A percentile compares a stretch with the other conserved stretches of the same genome.
These are phyloP conservation scores for Eonycteris spelaea DNA, from an alignment of 2,113 vertebrate genomes.

Conservation along the genomic window DNA sequence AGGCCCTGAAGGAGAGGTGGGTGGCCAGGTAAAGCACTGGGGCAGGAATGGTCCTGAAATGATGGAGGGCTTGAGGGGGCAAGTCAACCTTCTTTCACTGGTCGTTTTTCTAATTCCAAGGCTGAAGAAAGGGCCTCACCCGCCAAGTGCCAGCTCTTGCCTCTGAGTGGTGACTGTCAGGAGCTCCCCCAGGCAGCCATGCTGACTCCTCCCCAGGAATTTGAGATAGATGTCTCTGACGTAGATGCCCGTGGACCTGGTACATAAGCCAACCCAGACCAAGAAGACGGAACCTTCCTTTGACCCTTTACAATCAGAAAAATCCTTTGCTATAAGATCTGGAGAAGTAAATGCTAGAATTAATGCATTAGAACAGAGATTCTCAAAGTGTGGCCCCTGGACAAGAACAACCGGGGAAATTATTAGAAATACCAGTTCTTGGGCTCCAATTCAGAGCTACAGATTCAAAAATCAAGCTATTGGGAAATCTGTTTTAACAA, in stretches of 20 bases:
- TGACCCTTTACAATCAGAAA: conserved; percentile 16
- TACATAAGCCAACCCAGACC: conserved; percentile 9
- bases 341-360: neutral
- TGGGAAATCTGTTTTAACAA: neutral
- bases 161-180: conserved; percentile 77
- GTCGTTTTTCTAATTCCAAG: conserved; percentile 38
- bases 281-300: neutral
- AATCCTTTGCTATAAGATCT: neutral
- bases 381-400: neutral
- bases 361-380: neutral
- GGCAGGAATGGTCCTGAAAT: neutral
- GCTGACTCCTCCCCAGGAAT: conserved; percentile 74
- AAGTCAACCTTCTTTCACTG: neutral
- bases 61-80: neutral
- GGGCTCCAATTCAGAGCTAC: neutral
- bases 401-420: neutral
- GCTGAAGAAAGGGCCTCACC: conserved; percentile 26
- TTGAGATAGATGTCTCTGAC: conserved; percentile 55
- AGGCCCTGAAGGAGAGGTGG: conserved; percentile 54
- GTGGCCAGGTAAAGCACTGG: neutral
- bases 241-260: conserved; percentile 72
- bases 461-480: neutral
- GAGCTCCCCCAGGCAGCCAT: conserved; percentile 78
- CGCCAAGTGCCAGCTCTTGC: conserved; percentile 52
- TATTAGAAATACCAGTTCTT: neutral